Conservation (phyloP, 2,797 vertebrate genomes). For the Dipus sagitta region DNA sequence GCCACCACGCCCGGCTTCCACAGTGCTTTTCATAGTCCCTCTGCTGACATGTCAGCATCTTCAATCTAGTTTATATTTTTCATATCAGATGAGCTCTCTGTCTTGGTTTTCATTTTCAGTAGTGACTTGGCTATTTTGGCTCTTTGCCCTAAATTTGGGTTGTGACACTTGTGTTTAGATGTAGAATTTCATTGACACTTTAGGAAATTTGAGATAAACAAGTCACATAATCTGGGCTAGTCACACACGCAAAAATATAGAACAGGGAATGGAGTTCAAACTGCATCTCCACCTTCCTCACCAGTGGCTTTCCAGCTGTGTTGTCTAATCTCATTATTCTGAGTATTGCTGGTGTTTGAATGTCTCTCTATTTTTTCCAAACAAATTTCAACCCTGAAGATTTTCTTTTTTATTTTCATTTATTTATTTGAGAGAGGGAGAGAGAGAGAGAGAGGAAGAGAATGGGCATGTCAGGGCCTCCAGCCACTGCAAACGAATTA, state of each 20-base stretch:
- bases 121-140: neutral
- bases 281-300: neutral
- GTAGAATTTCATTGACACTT: neutral
- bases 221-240: neutral
- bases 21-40: neutral
- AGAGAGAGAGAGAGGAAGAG: no score
- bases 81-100: neutral
- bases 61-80: neutral
- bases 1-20: no score
- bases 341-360: neutral
- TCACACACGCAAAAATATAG: neutral
- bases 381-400: neutral
- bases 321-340: neutral
- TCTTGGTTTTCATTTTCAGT: neutral
- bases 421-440: no score
- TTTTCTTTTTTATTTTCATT: neutral
- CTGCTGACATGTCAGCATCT: neutral
- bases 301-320: neutral
- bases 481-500: no score
- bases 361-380: neutral
- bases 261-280: neutral
- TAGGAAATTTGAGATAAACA: neutral
- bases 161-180: neutral
- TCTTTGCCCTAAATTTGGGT: conserved; percentile 12
- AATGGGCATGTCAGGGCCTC: no score